Percentiles rank a stretch among this genome's conserved stretches.
These are phyloP conservation scores for Drosophila equinoxialis DNA, from an alignment of 1,140 invertebrate genomes.

Conservation along the genomic window DNA sequence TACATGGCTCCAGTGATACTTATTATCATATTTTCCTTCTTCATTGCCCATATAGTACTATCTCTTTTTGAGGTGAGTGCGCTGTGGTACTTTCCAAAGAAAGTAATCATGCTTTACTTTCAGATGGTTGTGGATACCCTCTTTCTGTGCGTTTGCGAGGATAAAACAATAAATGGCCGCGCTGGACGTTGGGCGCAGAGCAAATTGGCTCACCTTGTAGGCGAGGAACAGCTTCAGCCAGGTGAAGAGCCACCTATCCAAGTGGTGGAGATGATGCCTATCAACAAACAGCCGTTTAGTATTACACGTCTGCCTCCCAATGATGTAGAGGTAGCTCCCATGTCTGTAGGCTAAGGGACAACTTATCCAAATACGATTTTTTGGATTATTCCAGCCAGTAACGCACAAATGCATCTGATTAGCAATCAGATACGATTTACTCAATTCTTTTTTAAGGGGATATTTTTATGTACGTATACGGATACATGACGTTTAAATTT, in stretches of 20 bases:
- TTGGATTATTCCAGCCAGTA: slow-evolving; percentile 23
- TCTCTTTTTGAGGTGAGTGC: slow-evolving; percentile 94
- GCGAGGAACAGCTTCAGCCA: slow-evolving; percentile 81
- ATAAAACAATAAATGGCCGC: slow-evolving; percentile 86
- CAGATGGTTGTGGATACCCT: slow-evolving; percentile 98
- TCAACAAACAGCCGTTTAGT: slow-evolving; percentile 82
- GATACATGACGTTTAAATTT: too few species aligned
- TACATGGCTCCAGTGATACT: slow-evolving; percentile 94
- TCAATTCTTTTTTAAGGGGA: slow-evolving; percentile 5
- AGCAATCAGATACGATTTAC: slow-evolving; percentile 30
- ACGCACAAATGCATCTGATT: slow-evolving; percentile 55
- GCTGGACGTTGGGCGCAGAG: slow-evolving; percentile 87
- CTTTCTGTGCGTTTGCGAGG: slow-evolving; percentile 97
- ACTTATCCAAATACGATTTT: slow-evolving; percentile 11
- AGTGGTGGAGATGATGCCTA: slow-evolving; percentile 81
- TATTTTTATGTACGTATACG: too few species aligned
- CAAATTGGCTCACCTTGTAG: slow-evolving; percentile 86
- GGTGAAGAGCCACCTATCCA: slow-evolving; percentile 79
- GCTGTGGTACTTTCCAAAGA: background rate
- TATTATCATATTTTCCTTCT: slow-evolving; percentile 94
- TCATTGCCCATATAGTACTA: slow-evolving; percentile 96
- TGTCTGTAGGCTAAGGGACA: slow-evolving; percentile 53
- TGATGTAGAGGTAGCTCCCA: slow-evolving; percentile 66
- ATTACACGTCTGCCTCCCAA: slow-evolving; percentile 61
- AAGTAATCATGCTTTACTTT: slow-evolving; percentile 34